Evolutionary conservation across 2,113 vertebrate species (phyloP), one percentile per base, ranked within the genome.

Genomic region (Osmerus eperlanus): DNA sequence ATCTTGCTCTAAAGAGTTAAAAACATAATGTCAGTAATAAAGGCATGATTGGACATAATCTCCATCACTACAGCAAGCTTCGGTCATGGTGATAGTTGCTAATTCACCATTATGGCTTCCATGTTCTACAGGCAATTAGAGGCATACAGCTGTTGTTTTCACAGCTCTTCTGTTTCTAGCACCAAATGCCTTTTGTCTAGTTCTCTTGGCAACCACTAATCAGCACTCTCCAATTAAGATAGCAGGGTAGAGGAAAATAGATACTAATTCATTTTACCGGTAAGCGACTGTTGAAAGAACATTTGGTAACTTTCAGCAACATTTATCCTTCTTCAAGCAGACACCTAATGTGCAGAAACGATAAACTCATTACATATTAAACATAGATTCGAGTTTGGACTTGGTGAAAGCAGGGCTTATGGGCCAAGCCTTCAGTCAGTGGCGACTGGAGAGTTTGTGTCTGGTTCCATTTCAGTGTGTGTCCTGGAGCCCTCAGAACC

Each of bases 351-450:
- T 47, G 41, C 41, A 47, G 8, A 12, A 47, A 47, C 41, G 0
- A 47, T 47, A 47, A 47, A 47, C 41, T 47, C 41, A 47, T 47
- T 12, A 47, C 5, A 47, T 47, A 47, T 47, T 47, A 11, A 47
- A 47, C 41, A 11, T 12, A 47, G 41, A 9, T 47, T 47, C 9
- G 12, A 47, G 9, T 11, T 47, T 47, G 41, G 41, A 47, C 7
- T 9, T 47, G 36, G 7, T 54, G 65, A 67, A 13, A 67, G 19
- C 8, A 67, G 65, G 6, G 19, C 12, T 73, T 66, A 71, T 41
- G 76, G 11, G 29, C 16, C n/a, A 53, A 75, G 28, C 59, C 25
- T 61, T 77, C 67, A 70, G 59, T 55, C 67, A 74, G 59, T 76
- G 58, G 75, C 1, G 55, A 68, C 59, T 60, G 29, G 2, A 75